A percentile compares a stretch with the other conserved stretches of the same genome.
phyloP scores from a whole-genome alignment of 2,797 vertebrate species.

The Megaceryle alcyon region DNA sequence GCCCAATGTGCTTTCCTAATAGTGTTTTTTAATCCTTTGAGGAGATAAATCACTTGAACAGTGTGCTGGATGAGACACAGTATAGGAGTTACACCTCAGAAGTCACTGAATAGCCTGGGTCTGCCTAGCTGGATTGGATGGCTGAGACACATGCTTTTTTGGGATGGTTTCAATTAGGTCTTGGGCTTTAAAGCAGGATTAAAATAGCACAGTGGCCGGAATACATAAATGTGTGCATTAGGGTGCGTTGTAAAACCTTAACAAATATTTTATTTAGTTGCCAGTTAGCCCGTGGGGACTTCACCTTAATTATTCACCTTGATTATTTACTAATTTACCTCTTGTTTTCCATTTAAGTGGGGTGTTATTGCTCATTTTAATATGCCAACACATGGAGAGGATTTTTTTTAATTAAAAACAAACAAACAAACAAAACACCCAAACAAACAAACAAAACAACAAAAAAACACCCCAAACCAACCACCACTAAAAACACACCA shows the following conservation, averaged over 20 bases:
- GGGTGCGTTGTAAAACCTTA: background rate
- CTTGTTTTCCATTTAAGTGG: background rate
- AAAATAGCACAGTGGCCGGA: background rate
- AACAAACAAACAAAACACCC: no score
- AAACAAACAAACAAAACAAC: no score
- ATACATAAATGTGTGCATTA: background rate
- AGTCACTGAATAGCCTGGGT: background rate
- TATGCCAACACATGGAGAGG: background rate
- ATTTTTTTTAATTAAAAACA: background rate
- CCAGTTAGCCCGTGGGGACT: background rate
- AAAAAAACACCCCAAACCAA: no score
- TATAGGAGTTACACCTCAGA: background rate
- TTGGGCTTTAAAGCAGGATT: background rate
- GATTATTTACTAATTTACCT: background rate
- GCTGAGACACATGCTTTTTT: fast-evolving
- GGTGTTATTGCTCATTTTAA: background rate
- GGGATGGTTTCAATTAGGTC: background rate
- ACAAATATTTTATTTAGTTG: background rate
- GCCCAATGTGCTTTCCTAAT: background rate
- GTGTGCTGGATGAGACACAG: background rate
- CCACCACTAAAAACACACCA: no score
- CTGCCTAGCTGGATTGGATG: background rate
- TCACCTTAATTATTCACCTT: background rate
- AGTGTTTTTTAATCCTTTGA: background rate
- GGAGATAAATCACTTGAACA: background rate